phyloP scores from a whole-genome alignment of 2,113 vertebrate species.

The Apaloderma vittatum region DNA sequence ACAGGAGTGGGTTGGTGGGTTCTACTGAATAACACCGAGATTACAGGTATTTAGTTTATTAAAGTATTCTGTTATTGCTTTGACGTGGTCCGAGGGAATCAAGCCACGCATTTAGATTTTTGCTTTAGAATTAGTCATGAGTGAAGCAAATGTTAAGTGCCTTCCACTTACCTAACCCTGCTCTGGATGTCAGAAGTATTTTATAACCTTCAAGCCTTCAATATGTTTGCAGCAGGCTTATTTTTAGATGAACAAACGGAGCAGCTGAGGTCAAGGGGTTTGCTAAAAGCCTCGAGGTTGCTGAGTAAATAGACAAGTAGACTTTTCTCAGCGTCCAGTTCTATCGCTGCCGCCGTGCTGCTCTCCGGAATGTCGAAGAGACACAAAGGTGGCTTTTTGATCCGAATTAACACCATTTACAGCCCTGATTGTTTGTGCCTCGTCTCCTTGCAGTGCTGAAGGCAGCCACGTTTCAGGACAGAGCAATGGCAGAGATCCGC shows the following conservation, averaged over 20 bases:
- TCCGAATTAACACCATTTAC: rapidly evolving
- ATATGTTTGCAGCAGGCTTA: not conserved
- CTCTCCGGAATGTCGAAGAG: not conserved
- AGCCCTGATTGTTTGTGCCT: slow-evolving; percentile 5
- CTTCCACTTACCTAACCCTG: not conserved
- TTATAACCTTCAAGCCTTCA: not conserved
- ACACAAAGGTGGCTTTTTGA: not conserved
- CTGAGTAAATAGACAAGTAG: not conserved
- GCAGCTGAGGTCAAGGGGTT: not conserved
- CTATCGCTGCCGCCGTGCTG: not conserved
- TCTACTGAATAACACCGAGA: not conserved
- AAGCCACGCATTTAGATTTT: rapidly evolving
- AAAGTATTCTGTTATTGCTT: not conserved
- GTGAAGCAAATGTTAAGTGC: not conserved
- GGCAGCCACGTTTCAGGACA: slow-evolving; percentile 99
- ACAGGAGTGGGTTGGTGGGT: not conserved
- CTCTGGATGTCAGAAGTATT: not conserved
- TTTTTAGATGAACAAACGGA: not conserved
- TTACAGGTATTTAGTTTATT: not conserved
- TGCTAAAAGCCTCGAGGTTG: not conserved
- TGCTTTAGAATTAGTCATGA: not conserved
- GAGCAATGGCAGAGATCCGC: slow-evolving; percentile 97
- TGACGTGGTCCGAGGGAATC: not conserved
- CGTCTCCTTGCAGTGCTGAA: slow-evolving; percentile 87
- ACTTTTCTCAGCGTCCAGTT: not conserved